Evolutionary conservation across 2,113 vertebrate genomes (phyloP), one percentile per base, ranked within the genome.

Genomic region (Phyllostomus hastatus): DNA sequence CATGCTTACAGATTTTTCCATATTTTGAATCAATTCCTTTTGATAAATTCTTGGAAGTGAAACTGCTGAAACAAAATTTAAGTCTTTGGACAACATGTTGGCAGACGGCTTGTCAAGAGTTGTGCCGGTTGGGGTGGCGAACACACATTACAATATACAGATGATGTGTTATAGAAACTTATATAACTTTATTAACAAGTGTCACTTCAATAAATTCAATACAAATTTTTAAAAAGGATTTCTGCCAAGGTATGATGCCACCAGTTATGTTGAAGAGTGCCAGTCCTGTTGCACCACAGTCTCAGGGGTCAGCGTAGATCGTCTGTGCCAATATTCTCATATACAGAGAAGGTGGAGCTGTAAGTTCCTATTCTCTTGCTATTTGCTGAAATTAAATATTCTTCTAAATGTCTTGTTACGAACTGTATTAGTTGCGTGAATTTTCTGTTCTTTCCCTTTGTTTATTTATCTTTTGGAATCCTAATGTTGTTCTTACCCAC

Each of bases 11-110:
- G 82, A 80, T 83, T 90, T 80, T 88, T 46, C n/a, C 33, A 33
- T 79, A 83, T 87, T 90, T 95, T 94, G 69, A 90, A 48, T 82
- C 52, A 80, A 33, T 97, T 87, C 28, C 28, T 87, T 94, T 94
- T 66, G 76, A 80, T 59, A 92, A 66, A 64, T 76, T 88, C 52
- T 88, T 84, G 35, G 57, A 78, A 95, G n/a, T 43, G 22, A n/a
- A 90, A 64, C 31, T 73, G n/a, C 64, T 94, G 54, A 85, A 83
- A 46, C 72, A 88, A 96, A 91, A 73, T 87, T 75, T 78, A 93
- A 83, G 46, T 90, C 19, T 96, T 90, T 92, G 66, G 75, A 26
- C 75, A 64, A 64, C 19, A 64, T 67, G 20, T 35, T 93, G 61
- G 59, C 52, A 70, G 50, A 88, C 76, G 59, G 12, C 31, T 82